Evolutionary conservation across 2,113 vertebrate species (phyloP), one percentile per base, ranked within the genome.

Genomic region (Daphoenositta chrysoptera): DNA sequence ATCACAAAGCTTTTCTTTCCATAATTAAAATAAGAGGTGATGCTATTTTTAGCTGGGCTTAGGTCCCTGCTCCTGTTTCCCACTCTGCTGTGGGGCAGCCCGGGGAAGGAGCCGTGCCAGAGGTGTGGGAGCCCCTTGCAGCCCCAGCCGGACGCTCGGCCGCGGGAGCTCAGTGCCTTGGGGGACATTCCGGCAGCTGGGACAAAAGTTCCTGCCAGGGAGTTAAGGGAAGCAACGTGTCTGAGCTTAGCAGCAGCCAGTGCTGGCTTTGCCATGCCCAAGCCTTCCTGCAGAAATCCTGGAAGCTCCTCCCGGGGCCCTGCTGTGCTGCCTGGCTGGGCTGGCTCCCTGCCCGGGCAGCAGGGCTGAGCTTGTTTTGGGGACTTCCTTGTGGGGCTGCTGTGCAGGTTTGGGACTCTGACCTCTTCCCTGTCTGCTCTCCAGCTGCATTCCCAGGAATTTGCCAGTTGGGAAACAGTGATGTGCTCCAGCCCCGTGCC

Each of bases 241-340:
- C 22, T 15, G 3, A 56, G 53, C 51, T 15, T 1, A 48, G 79
- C 39, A 45, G 60, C 11, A 35, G 35, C 60, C 13, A 4, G 2
- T 1, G 6, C 8, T 39, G 58, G 7, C 13, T 63, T 13, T 15
- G 39, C 27, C 6, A 0, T 2, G 11, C 7, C 57, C 16, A 0
- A 3, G 57, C 15, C 53, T 10, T 30, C 35, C 7, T 13, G 5
- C 9, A 3, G 42, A 14, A 13, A 1, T 28, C 7, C 27, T 30
- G 50, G 10, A 1, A 19, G 3, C 63, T 48, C 5, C 31, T 54
- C 40, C 40, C 0, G 1, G 3, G 11, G 21, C 16, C 48, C 48
- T 7, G 84, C 14, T 15, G 48, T 19, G 42, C 47, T n/a, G 58
- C n/a, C 12, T 12, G 4, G 2, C 39, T 3, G 5, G 15, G 66